A percentile compares a stretch with the other conserved stretches of the same genome.
Evolutionary conservation across 2,797 vertebrate species (phyloP).

Genomic region (Ficedula albicollis): DNA sequence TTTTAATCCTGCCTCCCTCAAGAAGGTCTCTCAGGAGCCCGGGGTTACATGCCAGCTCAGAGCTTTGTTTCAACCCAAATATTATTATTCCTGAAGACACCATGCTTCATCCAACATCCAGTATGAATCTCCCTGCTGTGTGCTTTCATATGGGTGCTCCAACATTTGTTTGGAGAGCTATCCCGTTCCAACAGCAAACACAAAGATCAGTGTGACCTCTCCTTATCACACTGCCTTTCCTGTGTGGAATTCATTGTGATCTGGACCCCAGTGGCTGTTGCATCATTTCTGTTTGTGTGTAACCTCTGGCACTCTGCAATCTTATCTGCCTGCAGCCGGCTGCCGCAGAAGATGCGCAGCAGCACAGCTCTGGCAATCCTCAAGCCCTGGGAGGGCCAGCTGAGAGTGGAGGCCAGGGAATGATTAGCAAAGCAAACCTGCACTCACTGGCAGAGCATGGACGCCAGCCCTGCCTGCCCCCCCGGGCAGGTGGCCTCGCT

Average conservation of each 20-base stretch:
- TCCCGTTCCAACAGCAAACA: constrained; percentile 27
- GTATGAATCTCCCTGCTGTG: not conserved
- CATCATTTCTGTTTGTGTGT: constrained; percentile 61
- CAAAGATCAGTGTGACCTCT: constrained; percentile 40
- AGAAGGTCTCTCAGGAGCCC: not conserved
- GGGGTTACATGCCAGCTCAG: not conserved
- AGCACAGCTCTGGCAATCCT: constrained; percentile 22
- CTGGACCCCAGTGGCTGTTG: constrained; percentile 30
- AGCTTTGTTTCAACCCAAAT: not conserved
- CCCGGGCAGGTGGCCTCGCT: not conserved
- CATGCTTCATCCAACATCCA: not conserved
- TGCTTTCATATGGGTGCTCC: not conserved
- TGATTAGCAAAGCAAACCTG: constrained; percentile 22
- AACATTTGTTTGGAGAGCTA: constrained; percentile 43
- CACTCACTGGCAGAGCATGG: not conserved
- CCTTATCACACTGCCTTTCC: constrained; percentile 64
- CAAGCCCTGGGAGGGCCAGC: constrained; percentile 26
- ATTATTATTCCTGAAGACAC: not conserved
- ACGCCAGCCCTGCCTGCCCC: not conserved
- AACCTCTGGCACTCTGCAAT: constrained; percentile 62
- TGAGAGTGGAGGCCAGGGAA: constrained; percentile 22
- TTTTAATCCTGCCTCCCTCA: not conserved
- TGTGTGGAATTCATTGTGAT: constrained; percentile 57
- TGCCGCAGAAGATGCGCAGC: constrained; percentile 53
- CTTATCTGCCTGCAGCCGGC: constrained; percentile 59